phyloP scores from a whole-genome alignment of 2,113 vertebrate species.

The Anoura caudifer region DNA sequence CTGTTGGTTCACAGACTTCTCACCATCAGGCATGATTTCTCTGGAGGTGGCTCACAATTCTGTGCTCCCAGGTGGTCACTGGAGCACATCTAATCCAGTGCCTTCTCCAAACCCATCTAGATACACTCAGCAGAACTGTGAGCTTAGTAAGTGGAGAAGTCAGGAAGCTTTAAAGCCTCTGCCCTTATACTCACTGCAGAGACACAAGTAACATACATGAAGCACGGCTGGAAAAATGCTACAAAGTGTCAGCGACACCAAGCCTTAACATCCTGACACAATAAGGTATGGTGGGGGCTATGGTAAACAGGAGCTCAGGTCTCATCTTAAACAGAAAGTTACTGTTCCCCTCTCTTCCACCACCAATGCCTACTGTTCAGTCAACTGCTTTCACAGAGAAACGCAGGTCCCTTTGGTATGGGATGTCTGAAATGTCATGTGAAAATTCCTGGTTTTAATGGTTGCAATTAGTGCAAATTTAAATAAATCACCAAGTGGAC shows the following conservation, averaged over 20 bases:
- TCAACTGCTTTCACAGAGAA: not conserved
- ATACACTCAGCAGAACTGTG: not conserved
- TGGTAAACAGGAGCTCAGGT: not conserved
- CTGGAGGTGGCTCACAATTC: not conserved
- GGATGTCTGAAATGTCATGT: not conserved
- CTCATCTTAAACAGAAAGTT: not conserved
- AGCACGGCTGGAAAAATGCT: not conserved
- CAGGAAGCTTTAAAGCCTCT: not conserved
- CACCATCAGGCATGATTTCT: not conserved
- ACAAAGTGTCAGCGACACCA: not conserved
- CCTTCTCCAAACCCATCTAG: not conserved
- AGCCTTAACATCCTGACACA: not conserved
- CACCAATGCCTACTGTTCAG: not conserved
- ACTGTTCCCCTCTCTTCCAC: not conserved
- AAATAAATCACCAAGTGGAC: not conserved
- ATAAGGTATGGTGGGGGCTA: not conserved
- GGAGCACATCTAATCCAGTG: not conserved
- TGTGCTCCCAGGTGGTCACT: not conserved
- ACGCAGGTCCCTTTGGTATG: not conserved
- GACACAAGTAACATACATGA: not conserved
- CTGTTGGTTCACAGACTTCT: not conserved
- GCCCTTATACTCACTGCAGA: not conserved
- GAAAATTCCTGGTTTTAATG: not conserved
- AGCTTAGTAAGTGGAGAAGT: not conserved
- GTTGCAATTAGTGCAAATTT: not conserved